Evolutionary conservation across 2,113 vertebrate species (phyloP).

Genomic region (Carollia perspicillata): DNA sequence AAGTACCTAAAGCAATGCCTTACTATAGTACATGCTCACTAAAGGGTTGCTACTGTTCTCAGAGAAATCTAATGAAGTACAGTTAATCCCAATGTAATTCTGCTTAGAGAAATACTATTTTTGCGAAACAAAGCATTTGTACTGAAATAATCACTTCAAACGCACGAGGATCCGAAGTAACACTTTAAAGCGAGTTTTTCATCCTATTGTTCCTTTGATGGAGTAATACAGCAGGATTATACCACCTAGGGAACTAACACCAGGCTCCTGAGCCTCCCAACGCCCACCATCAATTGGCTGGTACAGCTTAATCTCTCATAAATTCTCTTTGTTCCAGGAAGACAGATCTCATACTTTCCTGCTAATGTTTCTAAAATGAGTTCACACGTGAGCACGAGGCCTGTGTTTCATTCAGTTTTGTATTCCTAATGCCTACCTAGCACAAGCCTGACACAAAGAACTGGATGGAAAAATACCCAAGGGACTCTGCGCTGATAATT

Average conservation of each 20-base stretch:
- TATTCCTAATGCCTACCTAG: background rate
- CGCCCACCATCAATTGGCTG: background rate
- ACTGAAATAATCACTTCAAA: conserved; percentile 9
- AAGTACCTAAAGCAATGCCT: background rate
- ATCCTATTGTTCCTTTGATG: background rate
- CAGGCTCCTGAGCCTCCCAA: background rate
- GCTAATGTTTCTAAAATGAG: background rate
- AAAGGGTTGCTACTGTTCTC: background rate
- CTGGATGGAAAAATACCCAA: background rate
- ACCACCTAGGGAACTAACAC: background rate
- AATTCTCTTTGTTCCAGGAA: background rate
- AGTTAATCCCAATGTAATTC: background rate
- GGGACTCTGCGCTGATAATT: background rate
- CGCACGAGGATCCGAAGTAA: background rate
- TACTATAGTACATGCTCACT: background rate
- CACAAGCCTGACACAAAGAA: background rate
- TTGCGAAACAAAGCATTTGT: background rate
- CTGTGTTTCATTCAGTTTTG: background rate
- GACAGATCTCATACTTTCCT: background rate
- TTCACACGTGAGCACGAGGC: background rate
- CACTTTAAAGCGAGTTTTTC: background rate
- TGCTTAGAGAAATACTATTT: background rate
- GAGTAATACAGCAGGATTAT: background rate
- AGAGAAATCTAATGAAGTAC: background rate
- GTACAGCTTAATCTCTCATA: background rate